phyloP scores from a whole-genome alignment of 1,140 invertebrate genomes.

The Adoxophyes honmai region DNA sequence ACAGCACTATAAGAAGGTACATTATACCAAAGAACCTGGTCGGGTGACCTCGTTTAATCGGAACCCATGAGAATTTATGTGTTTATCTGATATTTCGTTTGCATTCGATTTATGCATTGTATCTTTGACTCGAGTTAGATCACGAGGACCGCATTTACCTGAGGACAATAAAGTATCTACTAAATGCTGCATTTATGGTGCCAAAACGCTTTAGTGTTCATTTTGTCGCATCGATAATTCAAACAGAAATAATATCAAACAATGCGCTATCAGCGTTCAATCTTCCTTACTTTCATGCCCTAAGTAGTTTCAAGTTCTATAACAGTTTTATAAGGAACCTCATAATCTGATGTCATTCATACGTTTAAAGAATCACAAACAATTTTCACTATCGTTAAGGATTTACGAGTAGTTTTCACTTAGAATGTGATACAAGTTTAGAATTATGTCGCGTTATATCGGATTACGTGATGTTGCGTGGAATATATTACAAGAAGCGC shows the following conservation, averaged over 20 bases:
- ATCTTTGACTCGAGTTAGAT: no score
- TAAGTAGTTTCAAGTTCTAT: background rate
- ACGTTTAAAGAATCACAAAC: conserved; percentile 6
- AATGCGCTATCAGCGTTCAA: no score
- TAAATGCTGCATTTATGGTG: no score
- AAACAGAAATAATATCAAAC: background rate
- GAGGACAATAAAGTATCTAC: no score
- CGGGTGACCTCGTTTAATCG: conserved; percentile 29
- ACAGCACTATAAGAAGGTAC: conserved; percentile 29
- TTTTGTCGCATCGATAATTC: background rate
- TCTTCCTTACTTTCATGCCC: no score
- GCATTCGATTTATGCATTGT: background rate
- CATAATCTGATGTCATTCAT: conserved; percentile 2
- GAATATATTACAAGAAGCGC: background rate
- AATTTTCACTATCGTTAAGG: conserved; percentile 10
- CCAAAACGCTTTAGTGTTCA: no score
- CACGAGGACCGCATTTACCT: no score
- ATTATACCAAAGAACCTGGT: conserved; percentile 34
- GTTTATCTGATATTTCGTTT: conserved; percentile 8
- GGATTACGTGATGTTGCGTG: conserved; percentile 1
- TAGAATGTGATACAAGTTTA: conserved; percentile 11
- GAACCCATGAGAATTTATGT: conserved; percentile 28
- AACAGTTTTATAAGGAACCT: conserved; percentile 1
- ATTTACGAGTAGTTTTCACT: conserved; percentile 12
- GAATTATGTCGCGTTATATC: background rate